Conservation (phyloP, 2,797 vertebrate species). For the Amniataba percoides region DNA sequence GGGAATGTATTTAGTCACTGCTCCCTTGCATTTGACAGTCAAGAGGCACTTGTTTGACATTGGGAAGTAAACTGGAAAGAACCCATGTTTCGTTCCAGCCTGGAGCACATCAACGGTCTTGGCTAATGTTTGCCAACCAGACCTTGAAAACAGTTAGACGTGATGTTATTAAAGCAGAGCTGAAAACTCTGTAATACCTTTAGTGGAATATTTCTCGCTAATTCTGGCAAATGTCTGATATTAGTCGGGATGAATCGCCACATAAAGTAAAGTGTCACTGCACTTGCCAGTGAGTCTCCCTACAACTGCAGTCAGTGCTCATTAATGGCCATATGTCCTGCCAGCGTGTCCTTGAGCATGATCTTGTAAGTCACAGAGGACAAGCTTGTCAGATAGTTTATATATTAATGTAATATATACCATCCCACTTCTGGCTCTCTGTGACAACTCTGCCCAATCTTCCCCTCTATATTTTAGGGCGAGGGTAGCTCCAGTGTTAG, state of each 20-base stretch:
- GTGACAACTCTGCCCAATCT: slow-evolving; percentile 55
- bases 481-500: slow-evolving; percentile 49
- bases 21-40: slow-evolving; percentile 78
- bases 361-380: slow-evolving; percentile 54
- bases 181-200: slow-evolving; percentile 9
- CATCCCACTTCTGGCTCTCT: slow-evolving; percentile 54
- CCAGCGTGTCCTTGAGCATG: slow-evolving; percentile 61
- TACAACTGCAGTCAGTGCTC: slow-evolving; percentile 30
- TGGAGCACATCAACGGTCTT: slow-evolving; percentile 70
- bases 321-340: slow-evolving; percentile 55
- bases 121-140: slow-evolving; percentile 62
- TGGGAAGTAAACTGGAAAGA: slow-evolving; percentile 81
- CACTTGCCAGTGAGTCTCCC: slow-evolving; percentile 8
- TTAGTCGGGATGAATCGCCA: neutral
- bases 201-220: slow-evolving; percentile 7
- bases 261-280: neutral
- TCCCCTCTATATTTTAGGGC: slow-evolving; percentile 60
- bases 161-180: slow-evolving; percentile 33
- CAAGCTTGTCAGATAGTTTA: slow-evolving; percentile 57
- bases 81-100: slow-evolving; percentile 72
- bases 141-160: slow-evolving; percentile 53
- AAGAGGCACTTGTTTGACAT: slow-evolving; percentile 84
- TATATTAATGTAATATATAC: slow-evolving; percentile 64
- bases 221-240: neutral
- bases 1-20: slow-evolving; percentile 78